Conservation (phyloP, 2,797 vertebrate species). For the Melanotaenia boesemani region DNA sequence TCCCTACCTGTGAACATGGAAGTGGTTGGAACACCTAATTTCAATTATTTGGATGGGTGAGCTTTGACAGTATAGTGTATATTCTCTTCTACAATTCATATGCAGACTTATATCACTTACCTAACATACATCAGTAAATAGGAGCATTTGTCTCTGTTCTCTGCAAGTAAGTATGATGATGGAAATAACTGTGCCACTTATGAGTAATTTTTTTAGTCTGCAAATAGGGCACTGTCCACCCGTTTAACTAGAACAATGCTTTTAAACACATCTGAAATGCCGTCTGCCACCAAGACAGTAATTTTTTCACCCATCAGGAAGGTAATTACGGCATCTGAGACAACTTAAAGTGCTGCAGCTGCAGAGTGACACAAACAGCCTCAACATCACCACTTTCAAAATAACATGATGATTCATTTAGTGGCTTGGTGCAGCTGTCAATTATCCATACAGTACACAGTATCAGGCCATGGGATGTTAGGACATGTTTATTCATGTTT, state of each 20-base stretch:
- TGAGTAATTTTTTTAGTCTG: constrained; percentile 31
- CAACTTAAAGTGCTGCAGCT: constrained; percentile 77
- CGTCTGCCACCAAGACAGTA: constrained; percentile 71
- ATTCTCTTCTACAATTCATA: background rate
- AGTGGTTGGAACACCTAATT: too few relatives aligned
- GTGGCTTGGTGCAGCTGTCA: constrained; percentile 12
- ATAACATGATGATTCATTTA: constrained; percentile 39
- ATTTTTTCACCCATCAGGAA: constrained; percentile 77
- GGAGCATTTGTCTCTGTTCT: background rate
- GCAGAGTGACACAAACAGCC: constrained; percentile 63
- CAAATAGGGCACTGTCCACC: constrained; percentile 38
- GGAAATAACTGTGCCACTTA: constrained; percentile 28
- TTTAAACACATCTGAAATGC: constrained; percentile 71
- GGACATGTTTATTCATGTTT: background rate
- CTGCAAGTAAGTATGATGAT: constrained; percentile 22
- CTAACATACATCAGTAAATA: background rate
- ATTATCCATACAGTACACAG: background rate
- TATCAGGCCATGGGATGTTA: background rate
- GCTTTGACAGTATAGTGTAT: background rate
- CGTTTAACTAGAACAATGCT: constrained; percentile 35
- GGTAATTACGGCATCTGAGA: constrained; percentile 78
- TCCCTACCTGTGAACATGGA: too few relatives aligned
- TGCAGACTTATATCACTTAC: background rate
- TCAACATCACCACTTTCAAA: constrained; percentile 37
- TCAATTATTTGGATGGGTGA: too few relatives aligned